Percentiles rank a stretch among this genome's conserved stretches.
Evolutionary conservation across 64 coral and sea anemone genomes (phyloP).

Genomic region (Exaiptasia diaphana): DNA sequence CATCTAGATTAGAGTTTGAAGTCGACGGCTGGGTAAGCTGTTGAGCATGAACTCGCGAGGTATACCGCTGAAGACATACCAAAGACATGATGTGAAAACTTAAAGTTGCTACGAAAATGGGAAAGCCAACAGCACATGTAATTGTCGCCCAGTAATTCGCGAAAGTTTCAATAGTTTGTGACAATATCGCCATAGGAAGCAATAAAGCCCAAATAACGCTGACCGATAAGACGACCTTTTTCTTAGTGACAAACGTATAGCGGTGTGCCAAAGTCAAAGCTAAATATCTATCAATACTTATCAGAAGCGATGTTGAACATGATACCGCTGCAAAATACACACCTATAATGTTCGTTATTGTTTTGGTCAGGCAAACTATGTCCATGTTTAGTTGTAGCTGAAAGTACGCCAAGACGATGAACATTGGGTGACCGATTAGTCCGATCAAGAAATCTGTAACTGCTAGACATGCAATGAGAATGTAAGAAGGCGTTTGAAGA

Average conservation of each 20-base stretch:
- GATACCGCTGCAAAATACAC: background rate
- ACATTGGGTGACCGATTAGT: background rate
- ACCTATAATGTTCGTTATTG: background rate
- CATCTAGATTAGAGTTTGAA: background rate
- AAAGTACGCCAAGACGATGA: background rate
- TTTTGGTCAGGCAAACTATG: background rate
- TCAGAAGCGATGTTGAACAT: background rate
- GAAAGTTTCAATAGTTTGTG: too few relatives aligned
- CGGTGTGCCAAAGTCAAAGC: background rate
- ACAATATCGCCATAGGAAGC: background rate
- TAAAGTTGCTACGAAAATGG: background rate
- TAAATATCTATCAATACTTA: conserved; percentile 1
- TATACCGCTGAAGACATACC: background rate
- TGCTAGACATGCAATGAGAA: background rate
- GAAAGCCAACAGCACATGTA: background rate
- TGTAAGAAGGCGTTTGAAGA: background rate
- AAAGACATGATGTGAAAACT: background rate
- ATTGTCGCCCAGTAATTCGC: background rate
- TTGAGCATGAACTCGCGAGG: background rate
- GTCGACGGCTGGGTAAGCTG: too few relatives aligned
- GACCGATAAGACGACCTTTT: background rate
- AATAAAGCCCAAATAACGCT: background rate
- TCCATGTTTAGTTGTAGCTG: background rate
- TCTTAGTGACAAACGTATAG: background rate
- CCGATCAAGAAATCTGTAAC: background rate